phyloP scores from a whole-genome alignment of 2,113 vertebrate genomes.

The Dipodomys stephensi region DNA sequence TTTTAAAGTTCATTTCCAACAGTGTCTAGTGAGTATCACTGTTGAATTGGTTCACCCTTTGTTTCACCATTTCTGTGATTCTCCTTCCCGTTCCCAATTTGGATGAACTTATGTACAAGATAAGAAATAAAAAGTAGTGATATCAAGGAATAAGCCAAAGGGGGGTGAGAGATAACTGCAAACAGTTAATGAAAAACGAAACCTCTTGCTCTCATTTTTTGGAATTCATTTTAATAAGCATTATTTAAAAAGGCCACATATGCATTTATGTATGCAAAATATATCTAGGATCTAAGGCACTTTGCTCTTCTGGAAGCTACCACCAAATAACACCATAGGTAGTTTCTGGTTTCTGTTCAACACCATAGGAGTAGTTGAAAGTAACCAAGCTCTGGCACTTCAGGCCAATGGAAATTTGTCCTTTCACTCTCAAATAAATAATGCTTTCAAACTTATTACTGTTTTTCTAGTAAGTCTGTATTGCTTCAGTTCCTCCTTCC shows the following conservation, averaged over 20 bases:
- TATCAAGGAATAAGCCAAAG: no score
- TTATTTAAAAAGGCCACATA: not conserved
- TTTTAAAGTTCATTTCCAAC: no score
- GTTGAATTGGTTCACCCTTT: no score
- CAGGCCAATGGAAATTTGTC: slow-evolving; percentile 19
- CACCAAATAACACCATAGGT: not conserved
- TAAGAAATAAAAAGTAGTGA: no score
- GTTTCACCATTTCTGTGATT: no score
- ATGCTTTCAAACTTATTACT: slow-evolving; percentile 64
- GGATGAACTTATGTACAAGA: no score
- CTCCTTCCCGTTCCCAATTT: no score
- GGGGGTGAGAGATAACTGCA: no score
- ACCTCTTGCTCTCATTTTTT: no score
- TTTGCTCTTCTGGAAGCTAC: not conserved
- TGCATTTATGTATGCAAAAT: not conserved
- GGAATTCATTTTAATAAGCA: no score
- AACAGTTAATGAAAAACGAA: no score
- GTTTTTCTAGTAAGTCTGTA: slow-evolving; percentile 41
- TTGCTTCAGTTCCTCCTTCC: not conserved
- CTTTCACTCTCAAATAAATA: slow-evolving; percentile 62
- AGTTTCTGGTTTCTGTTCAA: slow-evolving; percentile 30
- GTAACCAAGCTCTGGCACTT: slow-evolving; percentile 4
- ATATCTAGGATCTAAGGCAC: fast-evolving
- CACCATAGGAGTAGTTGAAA: slow-evolving; percentile 14
- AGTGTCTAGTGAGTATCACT: no score